These are phyloP conservation scores for Nephrocerus scutellatus DNA, from an alignment of 2,888 invertebrate genomes.

Conservation along the genomic window DNA sequence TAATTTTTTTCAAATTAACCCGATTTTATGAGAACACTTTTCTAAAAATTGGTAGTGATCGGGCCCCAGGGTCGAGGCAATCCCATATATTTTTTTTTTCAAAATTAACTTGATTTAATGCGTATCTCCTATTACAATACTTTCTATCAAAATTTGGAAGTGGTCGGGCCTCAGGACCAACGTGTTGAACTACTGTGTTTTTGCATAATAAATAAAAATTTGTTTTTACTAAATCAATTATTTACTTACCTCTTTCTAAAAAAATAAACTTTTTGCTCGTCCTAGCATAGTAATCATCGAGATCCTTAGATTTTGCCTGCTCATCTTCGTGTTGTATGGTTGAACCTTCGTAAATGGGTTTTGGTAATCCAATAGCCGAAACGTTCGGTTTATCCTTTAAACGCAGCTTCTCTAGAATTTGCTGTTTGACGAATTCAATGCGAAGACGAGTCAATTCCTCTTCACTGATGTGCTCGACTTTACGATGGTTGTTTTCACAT, in stretches of 20 bases:
- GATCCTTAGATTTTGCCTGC: slow-evolving; percentile 42
- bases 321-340: slow-evolving; percentile 50
- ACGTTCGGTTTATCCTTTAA: slow-evolving; percentile 63
- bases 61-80: too few relatives aligned
- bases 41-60: too few relatives aligned
- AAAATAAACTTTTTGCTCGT: slow-evolving; percentile 79
- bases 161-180: too few relatives aligned
- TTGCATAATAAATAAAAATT: too few relatives aligned
- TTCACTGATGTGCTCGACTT: slow-evolving; percentile 47
- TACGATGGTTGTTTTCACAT: slow-evolving; percentile 35
- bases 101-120: too few relatives aligned
- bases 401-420: slow-evolving; percentile 72
- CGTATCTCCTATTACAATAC: too few relatives aligned
- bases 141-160: too few relatives aligned
- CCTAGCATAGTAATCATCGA: slow-evolving; percentile 75
- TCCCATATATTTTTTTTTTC: too few relatives aligned
- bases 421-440: slow-evolving; percentile 76
- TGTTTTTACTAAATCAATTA: too few relatives aligned
- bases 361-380: slow-evolving; percentile 58
- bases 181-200: too few relatives aligned
- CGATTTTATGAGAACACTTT: too few relatives aligned
- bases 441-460: slow-evolving; percentile 61
- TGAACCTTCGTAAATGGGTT: slow-evolving; percentile 68
- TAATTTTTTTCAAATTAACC: too few relatives aligned
- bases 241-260: slow-evolving; percentile 64